Base-by-base conservation (phyloP, 2,113 vertebrate genomes). In the Oryzias woworae region DNA sequence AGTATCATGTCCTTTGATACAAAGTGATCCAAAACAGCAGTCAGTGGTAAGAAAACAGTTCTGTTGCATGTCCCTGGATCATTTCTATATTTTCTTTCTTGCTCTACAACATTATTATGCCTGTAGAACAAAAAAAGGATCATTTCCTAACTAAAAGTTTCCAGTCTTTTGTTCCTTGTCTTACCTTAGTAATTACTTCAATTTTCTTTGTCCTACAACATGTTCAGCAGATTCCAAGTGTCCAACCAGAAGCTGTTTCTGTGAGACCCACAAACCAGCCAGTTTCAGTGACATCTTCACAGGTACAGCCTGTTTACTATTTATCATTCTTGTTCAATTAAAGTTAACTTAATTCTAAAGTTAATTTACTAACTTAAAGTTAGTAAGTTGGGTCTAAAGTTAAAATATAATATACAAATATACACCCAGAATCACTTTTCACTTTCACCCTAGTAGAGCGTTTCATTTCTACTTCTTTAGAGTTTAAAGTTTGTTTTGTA, bases 21-120 rank as follows among this genome's bases (percentile, higher is more conserved):
- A 85, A 55, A 82, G 53, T 58, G 86, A 89, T 52, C 84, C 78
- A 66, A 62, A 58, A 31, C 80, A 71, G 17, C 87, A 81, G 66
- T 14, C 84, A 57, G 53, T 78, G 80, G 84, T 89, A 56, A 85
- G 86, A 61, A 72, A 55, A 69, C 1, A 1, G 43, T 18, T 7
- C 14, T 13, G 24, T 58, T 14, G 7, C n/a, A 1, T n/a, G n/a
- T 48, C 15, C 8, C 46, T n/a, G 23, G 23, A 26, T 24, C 14
- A 26, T 52, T 24, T 26, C 13, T 36, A 12, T 2, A 36, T 12
- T 36, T 10, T 36, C 5, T 12, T 36, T 10, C 12, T 12, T 36
- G 36, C 36, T 36, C 36, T 12, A 10, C 36, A 36, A 12, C 36
- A 36, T 12, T 36, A 10, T 12, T 8, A 36, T 36, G 2, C 1